Evolutionary conservation across 2,113 vertebrate species (phyloP).

Genomic region (Columba livia): DNA sequence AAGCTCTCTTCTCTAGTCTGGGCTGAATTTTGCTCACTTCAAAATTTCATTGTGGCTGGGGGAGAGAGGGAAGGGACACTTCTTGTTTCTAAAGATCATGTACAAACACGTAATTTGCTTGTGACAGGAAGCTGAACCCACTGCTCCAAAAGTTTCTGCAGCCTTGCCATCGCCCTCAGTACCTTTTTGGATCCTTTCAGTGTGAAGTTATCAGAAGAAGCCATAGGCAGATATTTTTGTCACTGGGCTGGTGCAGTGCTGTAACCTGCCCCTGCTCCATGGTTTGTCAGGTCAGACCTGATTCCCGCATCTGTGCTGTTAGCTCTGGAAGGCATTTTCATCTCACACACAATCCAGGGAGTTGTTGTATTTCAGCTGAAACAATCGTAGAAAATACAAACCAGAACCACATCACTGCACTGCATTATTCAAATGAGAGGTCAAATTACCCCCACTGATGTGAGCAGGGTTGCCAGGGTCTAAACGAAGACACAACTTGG

Average conservation of each 20-base stretch:
- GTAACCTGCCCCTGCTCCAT: not conserved
- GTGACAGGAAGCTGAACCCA: not conserved
- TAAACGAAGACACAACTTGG: constrained; percentile 64
- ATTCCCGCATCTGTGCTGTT: not conserved
- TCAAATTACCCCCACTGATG: constrained; percentile 56
- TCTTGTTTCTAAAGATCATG: not conserved
- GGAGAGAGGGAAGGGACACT: not conserved
- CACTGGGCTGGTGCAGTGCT: not conserved
- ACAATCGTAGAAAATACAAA: constrained; percentile 27
- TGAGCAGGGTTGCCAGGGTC: constrained; percentile 46
- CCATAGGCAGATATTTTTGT: not conserved
- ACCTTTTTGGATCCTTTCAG: not conserved
- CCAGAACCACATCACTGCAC: constrained; percentile 15
- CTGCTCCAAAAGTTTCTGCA: not conserved
- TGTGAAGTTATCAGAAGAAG: not conserved
- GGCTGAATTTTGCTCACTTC: not conserved
- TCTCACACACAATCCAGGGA: not conserved
- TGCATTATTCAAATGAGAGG: constrained; percentile 33
- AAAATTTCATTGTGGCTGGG: not conserved
- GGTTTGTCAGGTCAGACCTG: not conserved
- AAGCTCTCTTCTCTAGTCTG: not conserved
- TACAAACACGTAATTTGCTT: not conserved
- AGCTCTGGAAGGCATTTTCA: constrained; percentile 34
- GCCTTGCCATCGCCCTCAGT: not conserved
- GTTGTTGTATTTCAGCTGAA: not conserved